Base-by-base conservation (phyloP, 2,797 vertebrate genomes). In the Pseudopleuronectes americanus region DNA sequence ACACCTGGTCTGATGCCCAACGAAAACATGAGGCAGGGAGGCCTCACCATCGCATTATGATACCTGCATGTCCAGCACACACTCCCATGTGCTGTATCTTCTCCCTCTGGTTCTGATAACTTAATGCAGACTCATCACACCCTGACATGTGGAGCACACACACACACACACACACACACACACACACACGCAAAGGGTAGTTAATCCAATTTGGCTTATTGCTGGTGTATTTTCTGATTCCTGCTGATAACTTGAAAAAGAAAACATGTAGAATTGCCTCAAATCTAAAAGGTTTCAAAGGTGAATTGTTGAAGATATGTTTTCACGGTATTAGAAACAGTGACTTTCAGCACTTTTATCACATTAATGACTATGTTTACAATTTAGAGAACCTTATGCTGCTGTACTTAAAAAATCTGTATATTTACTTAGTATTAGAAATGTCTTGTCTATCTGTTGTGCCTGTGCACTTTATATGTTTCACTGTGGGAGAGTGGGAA, bases 1-100 rank as follows among this genome's bases (percentile, higher is more conserved):
- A 84, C 91, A 86, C 90, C 85, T 83, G 68, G 63, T 57, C 38
- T 73, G 72, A 77, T 82, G 84, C 79, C 90, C 73, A 87, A 91
- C 51, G 58, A 92, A 92, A 92, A 92, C 87, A 91, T 17, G 57
- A 74, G 65, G 38, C 3, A 1, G 52, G 23, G 66, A 80, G 79
- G 80, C 79, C 62, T 81, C 59, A 0, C 52, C 63, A 49, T 83
- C 48, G 12, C 57, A 49, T 76, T 74, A 78, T 77, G 74, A 90
- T 88, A 90, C 82, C 68, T 86, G 67, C 43, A 70, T 38, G 33
- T 77, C 74, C 70, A 73, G 74, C 70, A 78, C 71, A 64, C 49
- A 77, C 84, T 84, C 87, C 84, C 80, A 48, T 33, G 43, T 19
- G 4, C 74, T 31, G 22, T 75, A 80, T 89, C 76, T 81, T 68